Evolutionary conservation across 2,888 invertebrate species (phyloP), one percentile per base, ranked within the genome.

Genomic region (Lasioglossum oenotherae): DNA sequence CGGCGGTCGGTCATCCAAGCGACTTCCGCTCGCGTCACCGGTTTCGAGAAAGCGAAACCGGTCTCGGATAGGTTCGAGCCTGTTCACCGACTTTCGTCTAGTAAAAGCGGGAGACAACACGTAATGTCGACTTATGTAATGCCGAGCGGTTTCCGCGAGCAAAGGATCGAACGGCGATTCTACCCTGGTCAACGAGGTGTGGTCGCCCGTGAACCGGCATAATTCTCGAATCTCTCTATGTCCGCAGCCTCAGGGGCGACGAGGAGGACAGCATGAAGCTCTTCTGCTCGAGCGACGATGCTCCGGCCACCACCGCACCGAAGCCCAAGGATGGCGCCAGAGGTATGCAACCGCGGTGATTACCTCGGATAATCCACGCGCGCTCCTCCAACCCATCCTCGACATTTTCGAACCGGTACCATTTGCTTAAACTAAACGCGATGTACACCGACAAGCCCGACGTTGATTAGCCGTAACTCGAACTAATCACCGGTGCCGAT

Each of bases 191-290:
- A 27, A 80, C 46, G 73, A 53, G 53, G 75, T 71, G 69, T 14
- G 49, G n/a, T 31, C 49, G 73, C 41, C 49, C 31, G 72, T 41
- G 60, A 53, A 60, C 49, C 69, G 64, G 71, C 75, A 80, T 89
- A 89, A 89, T 81, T 82, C 78, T 76, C 75, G 67, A 73, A 82
- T 80, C 73, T 83, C 60, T 83, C 53, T 86, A 77, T 86, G 80
- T 88, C 83, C 60, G 82, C 87, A 90, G 88, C 57, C 72, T 88
- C 35, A 75, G 69, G 53, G 84, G 69, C 74, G 81, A 84, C 74
- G 85, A 88, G 80, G 87, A 90, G 79, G 88, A 86, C 71, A 89
- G 57, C 38, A 90, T 90, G 90, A 83, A 74, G 85, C 86, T 89
- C 49, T 90, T 89, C 44, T 86, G 87, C 72, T 79, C 86, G 49